Evolutionary conservation across 2,888 invertebrate genomes (phyloP).

Genomic region (Cheilosia impressa): DNA sequence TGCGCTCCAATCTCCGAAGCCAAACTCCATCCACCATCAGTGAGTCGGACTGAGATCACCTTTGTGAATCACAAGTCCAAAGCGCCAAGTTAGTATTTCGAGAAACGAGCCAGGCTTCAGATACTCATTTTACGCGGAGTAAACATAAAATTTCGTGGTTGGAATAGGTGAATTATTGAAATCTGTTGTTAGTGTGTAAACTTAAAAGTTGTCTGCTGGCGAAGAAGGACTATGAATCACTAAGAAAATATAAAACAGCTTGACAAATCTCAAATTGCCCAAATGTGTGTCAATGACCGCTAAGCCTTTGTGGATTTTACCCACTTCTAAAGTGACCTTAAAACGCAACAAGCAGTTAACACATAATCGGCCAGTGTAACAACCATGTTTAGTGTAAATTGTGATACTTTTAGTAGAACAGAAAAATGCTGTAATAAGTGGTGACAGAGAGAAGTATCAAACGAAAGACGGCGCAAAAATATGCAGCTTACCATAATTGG

Average conservation of each 20-base stretch:
- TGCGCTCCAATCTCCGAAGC: neutral
- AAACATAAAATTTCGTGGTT: constrained; percentile 9
- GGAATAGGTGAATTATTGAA: constrained; percentile 54
- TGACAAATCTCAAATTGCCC: neutral
- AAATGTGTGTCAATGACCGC: constrained; percentile 48
- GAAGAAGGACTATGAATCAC: neutral
- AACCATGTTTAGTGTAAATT: constrained; percentile 38
- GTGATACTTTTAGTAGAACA: constrained; percentile 12
- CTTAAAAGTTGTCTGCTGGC: neutral
- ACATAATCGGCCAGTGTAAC: constrained; percentile 30
- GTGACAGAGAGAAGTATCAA: neutral
- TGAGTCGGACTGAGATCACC: constrained; percentile 52
- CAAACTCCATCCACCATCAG: neutral
- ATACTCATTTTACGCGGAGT: constrained; percentile 34
- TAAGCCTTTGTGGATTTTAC: constrained; percentile 21
- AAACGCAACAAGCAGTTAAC: constrained; percentile 41
- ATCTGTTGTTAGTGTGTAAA: neutral
- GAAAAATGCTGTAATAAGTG: neutral
- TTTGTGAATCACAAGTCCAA: constrained; percentile 54
- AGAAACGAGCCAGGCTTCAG: constrained; percentile 54
- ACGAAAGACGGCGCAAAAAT: constrained; percentile 1
- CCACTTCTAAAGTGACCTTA: constrained; percentile 45
- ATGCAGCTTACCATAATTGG: constrained; percentile 48
- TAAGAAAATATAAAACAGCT: neutral
- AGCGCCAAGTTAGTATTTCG: constrained; percentile 53